These are phyloP conservation scores for Malacosoma neustria DNA, from an alignment of 2,888 invertebrate species.

Conservation along the genomic window DNA sequence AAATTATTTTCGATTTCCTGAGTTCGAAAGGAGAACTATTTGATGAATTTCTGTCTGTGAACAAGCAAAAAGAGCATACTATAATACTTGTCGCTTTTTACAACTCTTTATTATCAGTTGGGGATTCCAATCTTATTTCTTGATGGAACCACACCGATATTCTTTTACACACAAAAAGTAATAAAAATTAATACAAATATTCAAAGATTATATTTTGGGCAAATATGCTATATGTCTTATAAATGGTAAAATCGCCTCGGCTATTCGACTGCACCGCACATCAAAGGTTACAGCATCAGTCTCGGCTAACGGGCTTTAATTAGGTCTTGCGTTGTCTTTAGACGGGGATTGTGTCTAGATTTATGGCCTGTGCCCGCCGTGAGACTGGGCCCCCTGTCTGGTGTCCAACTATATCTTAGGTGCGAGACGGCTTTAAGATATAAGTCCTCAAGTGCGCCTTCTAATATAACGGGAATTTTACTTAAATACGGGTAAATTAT, in stretches of 20 bases:
- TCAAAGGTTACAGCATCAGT: constrained; percentile 26
- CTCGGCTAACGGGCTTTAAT: constrained; percentile 43
- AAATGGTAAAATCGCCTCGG: constrained; percentile 1
- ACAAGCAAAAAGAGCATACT: no score
- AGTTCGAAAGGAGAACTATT: no score
- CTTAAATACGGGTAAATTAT: neutral
- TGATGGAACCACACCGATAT: no score
- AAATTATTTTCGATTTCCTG: no score
- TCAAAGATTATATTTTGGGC: no score
- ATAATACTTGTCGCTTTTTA: no score
- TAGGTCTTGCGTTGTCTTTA: constrained; percentile 43
- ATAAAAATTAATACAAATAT: no score
- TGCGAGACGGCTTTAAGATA: neutral
- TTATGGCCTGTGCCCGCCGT: constrained; percentile 24
- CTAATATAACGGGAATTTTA: neutral
- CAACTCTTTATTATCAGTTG: no score
- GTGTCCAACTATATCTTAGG: neutral
- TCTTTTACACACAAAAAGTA: no score
- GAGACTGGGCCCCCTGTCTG: neutral
- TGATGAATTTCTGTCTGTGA: no score
- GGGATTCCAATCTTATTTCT: no score
- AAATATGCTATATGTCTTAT: no score
- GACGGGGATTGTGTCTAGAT: constrained; percentile 25
- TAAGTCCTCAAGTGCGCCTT: neutral
- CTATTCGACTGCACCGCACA: constrained; percentile 2